These are phyloP conservation scores for Saxidomus purpurata DNA, from an alignment of 1,140 invertebrate species.

Conservation along the genomic window DNA sequence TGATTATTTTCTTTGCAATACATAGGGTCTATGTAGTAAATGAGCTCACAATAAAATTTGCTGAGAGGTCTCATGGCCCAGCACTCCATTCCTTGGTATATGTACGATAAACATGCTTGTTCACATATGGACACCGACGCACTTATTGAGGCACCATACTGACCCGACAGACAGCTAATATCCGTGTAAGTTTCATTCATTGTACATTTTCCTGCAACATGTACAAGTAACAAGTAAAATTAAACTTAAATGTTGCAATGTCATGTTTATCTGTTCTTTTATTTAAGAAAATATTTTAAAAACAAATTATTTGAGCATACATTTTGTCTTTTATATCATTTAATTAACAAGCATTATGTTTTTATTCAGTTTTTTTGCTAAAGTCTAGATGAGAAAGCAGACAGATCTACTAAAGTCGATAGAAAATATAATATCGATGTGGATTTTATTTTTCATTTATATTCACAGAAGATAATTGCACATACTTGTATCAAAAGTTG, in stretches of 20 bases:
- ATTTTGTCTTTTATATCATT: not conserved
- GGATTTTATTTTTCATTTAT: too few relatives aligned
- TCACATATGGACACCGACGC: not conserved
- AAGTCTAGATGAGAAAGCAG: too few relatives aligned
- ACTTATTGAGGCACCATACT: not conserved
- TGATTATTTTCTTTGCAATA: too few relatives aligned
- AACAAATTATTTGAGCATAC: not conserved
- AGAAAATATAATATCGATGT: too few relatives aligned
- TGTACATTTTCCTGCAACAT: not conserved
- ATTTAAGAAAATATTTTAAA: not conserved
- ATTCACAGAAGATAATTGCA: too few relatives aligned
- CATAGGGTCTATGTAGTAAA: too few relatives aligned
- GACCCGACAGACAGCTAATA: not conserved
- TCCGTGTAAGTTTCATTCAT: not conserved
- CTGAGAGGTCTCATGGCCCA: not conserved
- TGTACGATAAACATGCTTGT: not conserved
- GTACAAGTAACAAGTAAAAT: not conserved
- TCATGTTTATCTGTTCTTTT: too few relatives aligned
- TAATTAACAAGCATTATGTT: not conserved
- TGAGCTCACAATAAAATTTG: too few relatives aligned
- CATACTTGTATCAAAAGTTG: too few relatives aligned
- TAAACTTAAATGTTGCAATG: too few relatives aligned
- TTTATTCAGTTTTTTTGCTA: too few relatives aligned
- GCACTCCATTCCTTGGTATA: not conserved
- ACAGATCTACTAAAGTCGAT: too few relatives aligned